Conservation (phyloP, 1,140 invertebrate species). For the Tetramorium parvispinum region DNA sequence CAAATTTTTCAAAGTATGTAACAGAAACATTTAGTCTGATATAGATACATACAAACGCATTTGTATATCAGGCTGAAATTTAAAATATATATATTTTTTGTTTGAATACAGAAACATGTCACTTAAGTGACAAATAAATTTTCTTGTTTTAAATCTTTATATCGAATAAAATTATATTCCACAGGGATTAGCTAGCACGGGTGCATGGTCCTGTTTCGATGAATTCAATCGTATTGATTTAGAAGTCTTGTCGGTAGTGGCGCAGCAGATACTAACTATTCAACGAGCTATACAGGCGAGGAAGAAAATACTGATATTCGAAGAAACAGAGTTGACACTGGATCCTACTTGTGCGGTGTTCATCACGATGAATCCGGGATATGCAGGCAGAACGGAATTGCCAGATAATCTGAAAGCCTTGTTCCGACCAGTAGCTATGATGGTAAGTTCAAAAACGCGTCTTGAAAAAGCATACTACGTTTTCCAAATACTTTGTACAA, state of each 20-base stretch:
- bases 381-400: slow-evolving; percentile 95
- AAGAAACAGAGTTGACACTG: slow-evolving; percentile 94
- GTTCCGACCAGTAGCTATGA: slow-evolving; percentile 98
- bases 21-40: neutral
- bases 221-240: slow-evolving; percentile 96
- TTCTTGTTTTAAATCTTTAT: neutral
- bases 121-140: neutral
- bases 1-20: slow-evolving; percentile 96
- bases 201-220: slow-evolving; percentile 99
- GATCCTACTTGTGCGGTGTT: slow-evolving; percentile 97
- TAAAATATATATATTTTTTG: neutral
- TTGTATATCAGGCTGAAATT: neutral
- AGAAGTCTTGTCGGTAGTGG: slow-evolving; percentile 96
- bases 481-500: neutral
- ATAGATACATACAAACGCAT: neutral
- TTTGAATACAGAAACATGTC: neutral
- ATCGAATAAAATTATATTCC: slow-evolving; percentile 43
- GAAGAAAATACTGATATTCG: slow-evolving; percentile 92
- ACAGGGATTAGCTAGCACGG: slow-evolving; percentile 95
- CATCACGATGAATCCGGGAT: slow-evolving; percentile 98
- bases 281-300: slow-evolving; percentile 93
- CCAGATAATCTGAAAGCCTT: slow-evolving; percentile 98
- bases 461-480: neutral
- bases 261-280: slow-evolving; percentile 93
- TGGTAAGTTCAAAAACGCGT: slow-evolving; percentile 87